Evolutionary conservation across 2,113 vertebrate genomes (phyloP).

Genomic region (Grammomys surdaster): DNA sequence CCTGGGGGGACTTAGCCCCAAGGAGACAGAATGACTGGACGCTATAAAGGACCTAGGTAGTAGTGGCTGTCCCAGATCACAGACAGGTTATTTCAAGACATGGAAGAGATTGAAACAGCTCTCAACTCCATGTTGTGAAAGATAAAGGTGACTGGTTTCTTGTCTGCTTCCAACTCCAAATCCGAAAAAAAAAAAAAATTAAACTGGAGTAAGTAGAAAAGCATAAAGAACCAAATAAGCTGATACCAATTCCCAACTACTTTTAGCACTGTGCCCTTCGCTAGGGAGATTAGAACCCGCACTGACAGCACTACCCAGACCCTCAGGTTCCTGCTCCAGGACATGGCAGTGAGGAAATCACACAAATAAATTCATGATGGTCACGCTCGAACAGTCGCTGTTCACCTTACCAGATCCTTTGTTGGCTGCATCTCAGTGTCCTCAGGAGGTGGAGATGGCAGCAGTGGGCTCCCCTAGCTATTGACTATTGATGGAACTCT

Average conservation of each 20-base stretch:
- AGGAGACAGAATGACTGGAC: not conserved
- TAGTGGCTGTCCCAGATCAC: not conserved
- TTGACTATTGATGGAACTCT: not conserved
- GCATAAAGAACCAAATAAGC: not conserved
- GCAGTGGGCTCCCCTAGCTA: not conserved
- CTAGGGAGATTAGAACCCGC: not conserved
- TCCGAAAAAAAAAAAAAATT: not conserved
- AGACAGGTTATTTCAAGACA: no score
- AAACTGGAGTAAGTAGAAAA: not conserved
- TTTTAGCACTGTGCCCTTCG: not conserved
- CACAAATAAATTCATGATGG: not conserved
- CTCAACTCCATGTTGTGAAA: not conserved
- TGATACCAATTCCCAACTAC: not conserved
- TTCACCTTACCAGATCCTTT: not conserved
- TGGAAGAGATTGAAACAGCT: not conserved
- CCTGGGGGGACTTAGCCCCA: no score
- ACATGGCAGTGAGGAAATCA: not conserved
- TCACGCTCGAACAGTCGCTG: no score
- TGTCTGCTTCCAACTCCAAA: not conserved
- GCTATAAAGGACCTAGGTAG: not conserved
- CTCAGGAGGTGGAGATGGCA: not conserved
- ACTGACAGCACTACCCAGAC: not conserved
- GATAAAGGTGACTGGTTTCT: not conserved
- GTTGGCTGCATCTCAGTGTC: not conserved
- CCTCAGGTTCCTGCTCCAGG: not conserved